Evolutionary conservation across 2,113 vertebrate species (phyloP), one percentile per base, ranked within the genome.

Genomic region (Pluvianellus socialis): DNA sequence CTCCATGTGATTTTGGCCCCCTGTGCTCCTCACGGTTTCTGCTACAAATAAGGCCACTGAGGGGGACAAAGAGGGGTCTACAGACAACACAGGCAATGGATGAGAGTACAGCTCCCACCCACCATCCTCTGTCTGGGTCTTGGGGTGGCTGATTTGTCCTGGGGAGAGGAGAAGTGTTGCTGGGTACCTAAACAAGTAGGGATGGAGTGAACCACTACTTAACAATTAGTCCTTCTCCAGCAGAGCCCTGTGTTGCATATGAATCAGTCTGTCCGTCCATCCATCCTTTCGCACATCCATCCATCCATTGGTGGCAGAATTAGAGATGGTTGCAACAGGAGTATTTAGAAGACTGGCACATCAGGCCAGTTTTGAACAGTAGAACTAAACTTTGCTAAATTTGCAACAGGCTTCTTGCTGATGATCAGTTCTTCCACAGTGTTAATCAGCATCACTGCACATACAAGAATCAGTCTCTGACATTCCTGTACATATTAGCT

Each of bases 401-500:
- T 58, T 2, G 1, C 13, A 19, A 1, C 16, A 59, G 21, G 22
- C 8, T 76, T 52, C 56, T 65, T 53, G 44, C 44, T 50, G 44
- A 15, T 7, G 47, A 23, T 18, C 11, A 13, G 28, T 38, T 45
- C 68, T 45, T 50, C 44, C 24, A 2, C 6, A 3, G 55, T 2
- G 32, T 44, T 53, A 53, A 14, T 32, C 32, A n/a, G 49, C 7
- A 1, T 22, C 23, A 3, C 80, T 32, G 49, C 10, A 4, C 5
- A 5, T 2, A 19, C 5, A 12, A 15, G 35, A 8, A 61, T 56
- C 18, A 3, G 30, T 20, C n/a, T 49, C 56, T n/a, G 74, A 58
- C 62, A 72, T 6, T 53, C 30, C 63, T 17, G 3, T 2, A 2
- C 4, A 2, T 6, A 4, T 16, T 15, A 72, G 23, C 22, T 13